phyloP scores from a whole-genome alignment of 2,888 invertebrate genomes.

The Villa cingulata region DNA sequence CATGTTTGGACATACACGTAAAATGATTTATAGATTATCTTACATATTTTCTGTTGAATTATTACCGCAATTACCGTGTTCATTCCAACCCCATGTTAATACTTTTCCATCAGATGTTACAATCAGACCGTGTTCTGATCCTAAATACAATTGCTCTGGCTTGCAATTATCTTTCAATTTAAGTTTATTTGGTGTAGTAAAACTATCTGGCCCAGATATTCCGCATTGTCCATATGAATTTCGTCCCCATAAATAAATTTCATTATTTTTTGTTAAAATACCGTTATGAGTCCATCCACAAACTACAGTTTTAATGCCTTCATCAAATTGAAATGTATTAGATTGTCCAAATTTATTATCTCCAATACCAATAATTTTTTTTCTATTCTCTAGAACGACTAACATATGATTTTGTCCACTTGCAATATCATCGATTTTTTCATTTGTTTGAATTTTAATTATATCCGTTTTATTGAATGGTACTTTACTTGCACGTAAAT shows the following conservation, averaged over 20 bases:
- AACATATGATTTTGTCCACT: slow-evolving; percentile 69
- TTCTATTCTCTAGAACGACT: slow-evolving; percentile 20
- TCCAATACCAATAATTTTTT: slow-evolving; percentile 55
- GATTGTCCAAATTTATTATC: slow-evolving; percentile 72
- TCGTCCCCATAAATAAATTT: slow-evolving; percentile 63
- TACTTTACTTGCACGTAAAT: slow-evolving; percentile 25
- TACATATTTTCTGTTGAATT: slow-evolving; percentile 36
- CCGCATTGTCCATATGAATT: slow-evolving; percentile 72
- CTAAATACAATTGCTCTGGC: slow-evolving; percentile 37
- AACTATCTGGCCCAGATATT: slow-evolving; percentile 26
- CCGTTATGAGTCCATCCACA: slow-evolving; percentile 69
- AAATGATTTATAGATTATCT: slow-evolving; percentile 11
- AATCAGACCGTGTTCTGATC: slow-evolving; percentile 69
- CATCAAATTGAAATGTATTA: slow-evolving; percentile 39
- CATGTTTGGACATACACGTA: not conserved
- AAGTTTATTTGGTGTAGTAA: slow-evolving; percentile 24
- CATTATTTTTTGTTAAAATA: slow-evolving; percentile 46
- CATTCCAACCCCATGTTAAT: slow-evolving; percentile 82
- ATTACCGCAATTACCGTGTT: slow-evolving; percentile 74
- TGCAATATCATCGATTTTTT: slow-evolving; percentile 46
- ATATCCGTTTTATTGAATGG: slow-evolving; percentile 26
- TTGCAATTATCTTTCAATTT: slow-evolving; percentile 16
- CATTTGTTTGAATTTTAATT: slow-evolving; percentile 24
- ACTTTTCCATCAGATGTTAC: slow-evolving; percentile 49
- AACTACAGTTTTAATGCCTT: slow-evolving; percentile 41